Conservation (phyloP, 2,113 vertebrate genomes). For the Castor canadensis region DNA sequence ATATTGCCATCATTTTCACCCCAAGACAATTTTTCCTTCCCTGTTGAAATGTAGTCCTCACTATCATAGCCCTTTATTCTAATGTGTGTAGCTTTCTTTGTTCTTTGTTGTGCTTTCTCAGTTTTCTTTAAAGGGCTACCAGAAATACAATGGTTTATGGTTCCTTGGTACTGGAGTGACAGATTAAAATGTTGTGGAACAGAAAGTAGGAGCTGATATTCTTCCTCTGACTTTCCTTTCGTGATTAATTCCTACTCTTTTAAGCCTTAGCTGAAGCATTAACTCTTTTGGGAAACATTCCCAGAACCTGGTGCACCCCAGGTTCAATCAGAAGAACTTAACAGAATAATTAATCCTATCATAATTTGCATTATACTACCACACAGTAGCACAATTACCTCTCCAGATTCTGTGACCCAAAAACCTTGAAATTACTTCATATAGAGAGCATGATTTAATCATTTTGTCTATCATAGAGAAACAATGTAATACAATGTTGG, state of each 20-base stretch:
- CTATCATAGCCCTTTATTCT: neutral
- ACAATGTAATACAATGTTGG: neutral
- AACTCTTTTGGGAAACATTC: neutral
- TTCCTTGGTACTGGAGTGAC: neutral
- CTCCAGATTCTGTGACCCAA: neutral
- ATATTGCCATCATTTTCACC: neutral
- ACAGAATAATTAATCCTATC: neutral
- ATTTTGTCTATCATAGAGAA: neutral
- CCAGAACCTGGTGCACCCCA: neutral
- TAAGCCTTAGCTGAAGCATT: neutral
- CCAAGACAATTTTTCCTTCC: neutral
- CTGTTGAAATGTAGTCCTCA: neutral
- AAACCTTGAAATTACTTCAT: neutral
- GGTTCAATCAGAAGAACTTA: neutral
- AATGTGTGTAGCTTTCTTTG: neutral
- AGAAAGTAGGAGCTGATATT: neutral
- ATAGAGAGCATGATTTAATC: neutral
- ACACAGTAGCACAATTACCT: neutral
- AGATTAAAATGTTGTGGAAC: neutral
- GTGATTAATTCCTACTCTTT: neutral
- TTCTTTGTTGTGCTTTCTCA: neutral
- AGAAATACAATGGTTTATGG: neutral
- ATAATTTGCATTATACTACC: neutral
- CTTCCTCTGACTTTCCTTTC: neutral
- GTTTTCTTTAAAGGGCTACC: neutral